These are phyloP conservation scores for Tachuris rubrigastra DNA, from an alignment of 2,113 vertebrate genomes.

Conservation along the genomic window DNA sequence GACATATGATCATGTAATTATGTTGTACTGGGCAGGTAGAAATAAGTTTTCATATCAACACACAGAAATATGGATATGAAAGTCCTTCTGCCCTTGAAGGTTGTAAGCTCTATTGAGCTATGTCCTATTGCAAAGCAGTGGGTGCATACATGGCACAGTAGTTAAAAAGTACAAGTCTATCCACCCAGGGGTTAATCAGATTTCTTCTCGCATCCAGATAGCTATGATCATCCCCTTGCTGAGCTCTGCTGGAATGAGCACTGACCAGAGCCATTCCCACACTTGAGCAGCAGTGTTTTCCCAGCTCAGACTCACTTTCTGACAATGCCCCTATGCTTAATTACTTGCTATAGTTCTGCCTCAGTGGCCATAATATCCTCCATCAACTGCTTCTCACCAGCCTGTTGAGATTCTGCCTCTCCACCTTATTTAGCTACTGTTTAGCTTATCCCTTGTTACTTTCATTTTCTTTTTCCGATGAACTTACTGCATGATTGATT, in stretches of 20 bases:
- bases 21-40: not conserved
- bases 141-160: accelerated
- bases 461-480: slow-evolving; percentile 22
- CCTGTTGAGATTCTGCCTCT: not conserved
- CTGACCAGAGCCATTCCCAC: not conserved
- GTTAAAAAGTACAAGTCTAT: not conserved
- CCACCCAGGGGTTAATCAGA: not conserved
- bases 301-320: not conserved
- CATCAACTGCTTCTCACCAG: not conserved
- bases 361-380: not conserved
- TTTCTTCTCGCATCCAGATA: not conserved
- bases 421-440: not conserved
- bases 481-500: slow-evolving; percentile 7
- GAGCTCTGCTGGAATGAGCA: not conserved
- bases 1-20: not conserved
- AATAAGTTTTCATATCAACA: not conserved
- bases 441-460: not conserved
- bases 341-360: not conserved
- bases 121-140: not conserved
- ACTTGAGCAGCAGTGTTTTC: not conserved
- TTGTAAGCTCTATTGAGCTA: not conserved
- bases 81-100: not conserved
- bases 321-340: not conserved
- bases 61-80: not conserved
- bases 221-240: not conserved